A percentile compares a stretch with the other conserved stretches of the same genome.
phyloP scores from a whole-genome alignment of 2,113 vertebrate species.

The Oreochromis aureus region DNA sequence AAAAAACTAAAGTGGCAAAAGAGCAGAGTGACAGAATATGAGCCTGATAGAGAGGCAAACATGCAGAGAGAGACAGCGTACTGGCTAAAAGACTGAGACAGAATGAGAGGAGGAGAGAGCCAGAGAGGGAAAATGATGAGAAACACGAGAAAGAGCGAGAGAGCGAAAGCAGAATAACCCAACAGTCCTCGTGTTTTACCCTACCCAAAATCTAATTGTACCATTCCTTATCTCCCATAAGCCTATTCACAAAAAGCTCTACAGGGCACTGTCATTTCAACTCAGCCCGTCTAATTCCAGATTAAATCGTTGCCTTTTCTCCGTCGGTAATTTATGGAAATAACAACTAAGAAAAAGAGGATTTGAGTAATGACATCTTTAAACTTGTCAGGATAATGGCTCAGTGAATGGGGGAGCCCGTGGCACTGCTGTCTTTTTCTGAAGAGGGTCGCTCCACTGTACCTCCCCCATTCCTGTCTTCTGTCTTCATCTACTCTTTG shows the following conservation, averaged over 20 bases:
- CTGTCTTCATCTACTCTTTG: conserved; percentile 35
- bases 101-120: not conserved
- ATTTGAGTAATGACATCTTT: conserved; percentile 78
- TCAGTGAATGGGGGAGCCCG: conserved; percentile 47
- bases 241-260: conserved; percentile 70
- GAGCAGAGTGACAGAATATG: not conserved
- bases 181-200: conserved; percentile 26
- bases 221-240: conserved; percentile 65
- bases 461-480: not conserved
- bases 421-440: conserved; percentile 45
- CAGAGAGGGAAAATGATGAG: not conserved
- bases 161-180: conserved; percentile 8
- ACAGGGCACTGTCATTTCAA: conserved; percentile 65
- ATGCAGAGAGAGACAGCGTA: not conserved
- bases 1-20: not conserved
- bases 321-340: conserved; percentile 73
- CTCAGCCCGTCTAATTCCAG: conserved; percentile 63
- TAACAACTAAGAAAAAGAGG: conserved; percentile 73
- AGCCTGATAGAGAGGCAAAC: not conserved
- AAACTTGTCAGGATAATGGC: conserved; percentile 68
- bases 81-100: not conserved
- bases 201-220: conserved; percentile 68
- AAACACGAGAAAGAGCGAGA: not conserved
- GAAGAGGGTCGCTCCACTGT: conserved; percentile 44
- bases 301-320: conserved; percentile 69